Evolutionary conservation across 2,888 invertebrate genomes (phyloP), one percentile per base, ranked within the genome.

Genomic region (Zygothrica quintamaculata): DNA sequence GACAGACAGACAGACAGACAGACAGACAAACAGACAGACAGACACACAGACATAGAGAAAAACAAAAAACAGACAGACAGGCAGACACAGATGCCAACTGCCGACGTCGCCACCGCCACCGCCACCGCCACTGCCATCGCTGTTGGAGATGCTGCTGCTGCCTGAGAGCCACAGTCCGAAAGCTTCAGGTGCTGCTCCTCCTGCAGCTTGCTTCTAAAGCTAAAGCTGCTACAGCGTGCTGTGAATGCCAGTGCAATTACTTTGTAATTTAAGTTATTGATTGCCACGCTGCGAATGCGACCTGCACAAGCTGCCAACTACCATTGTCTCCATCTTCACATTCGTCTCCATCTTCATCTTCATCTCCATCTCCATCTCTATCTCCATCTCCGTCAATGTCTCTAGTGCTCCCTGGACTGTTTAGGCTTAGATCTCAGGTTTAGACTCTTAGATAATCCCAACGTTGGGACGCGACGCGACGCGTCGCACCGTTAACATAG

Each of bases 251-350:
- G 73, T 65, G 88, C 89, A 89, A 89, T 89, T 89, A 89, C 88
- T 89, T 89, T 88, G 89, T 88, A 89, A 89, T 89, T 89, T 89
- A 86, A 89, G 89, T 89, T 89, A 89, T 89, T 89, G 89, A 89
- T 89, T 88, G 89, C 88, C 85, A 84, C 74, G 82, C 88, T 85
- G 82, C 78, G 80, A 75, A 70, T 77, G 67, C 57, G 65, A 67
- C 57, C 67, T 70, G 66, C 62, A 60, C 74, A 52, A 68, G 66
- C 72, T 62, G 58, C 62, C 55, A 66, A 57, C 73, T 71, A 50
- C 53, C 44, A 31, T 0, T 42, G 55, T 36, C 42, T 31, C 22
- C 61, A n/a, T 3, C 46, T 18, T 22, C 39, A n/a, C 6, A 26
- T 18, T n/a, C 34, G 34, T 29, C 59, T 47, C 50, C 31, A 12